Conservation (phyloP, 2,888 invertebrate genomes). For the Amphipoea lucens region DNA sequence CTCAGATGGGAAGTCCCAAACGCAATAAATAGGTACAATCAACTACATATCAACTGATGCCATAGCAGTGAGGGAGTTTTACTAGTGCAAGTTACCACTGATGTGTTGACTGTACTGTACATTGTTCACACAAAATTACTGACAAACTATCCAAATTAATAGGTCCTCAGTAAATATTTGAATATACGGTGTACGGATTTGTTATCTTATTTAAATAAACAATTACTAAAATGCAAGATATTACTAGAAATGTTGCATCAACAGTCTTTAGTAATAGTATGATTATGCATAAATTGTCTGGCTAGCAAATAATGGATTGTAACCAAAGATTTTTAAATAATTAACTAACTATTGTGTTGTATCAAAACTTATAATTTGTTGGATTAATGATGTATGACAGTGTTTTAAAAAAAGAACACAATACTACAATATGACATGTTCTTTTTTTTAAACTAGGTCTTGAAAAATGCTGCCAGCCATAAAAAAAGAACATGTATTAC, state of each 20-base stretch:
- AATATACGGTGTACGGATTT: accelerated
- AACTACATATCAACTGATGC: neutral
- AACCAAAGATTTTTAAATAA: neutral
- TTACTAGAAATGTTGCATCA: neutral
- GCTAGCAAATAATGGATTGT: neutral
- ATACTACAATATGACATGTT: neutral
- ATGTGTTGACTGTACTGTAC: neutral
- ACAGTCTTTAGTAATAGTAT: neutral
- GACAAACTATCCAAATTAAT: neutral
- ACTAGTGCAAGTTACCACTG: neutral
- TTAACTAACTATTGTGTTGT: neutral
- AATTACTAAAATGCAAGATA: neutral
- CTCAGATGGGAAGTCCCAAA: neutral
- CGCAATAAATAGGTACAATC: neutral
- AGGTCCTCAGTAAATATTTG: neutral
- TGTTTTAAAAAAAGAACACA: neutral
- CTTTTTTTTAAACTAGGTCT: neutral
- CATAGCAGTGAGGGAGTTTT: neutral
- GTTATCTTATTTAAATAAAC: neutral
- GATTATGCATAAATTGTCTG: neutral
- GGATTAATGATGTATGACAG: neutral
- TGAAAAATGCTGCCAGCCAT: neutral
- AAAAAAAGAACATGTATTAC: neutral
- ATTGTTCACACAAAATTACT: neutral
- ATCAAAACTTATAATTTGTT: neutral